A percentile compares a stretch with the other conserved stretches of the same genome.
Evolutionary conservation across 2,113 vertebrate species (phyloP).

Genomic region (Ochotona curzoniae): DNA sequence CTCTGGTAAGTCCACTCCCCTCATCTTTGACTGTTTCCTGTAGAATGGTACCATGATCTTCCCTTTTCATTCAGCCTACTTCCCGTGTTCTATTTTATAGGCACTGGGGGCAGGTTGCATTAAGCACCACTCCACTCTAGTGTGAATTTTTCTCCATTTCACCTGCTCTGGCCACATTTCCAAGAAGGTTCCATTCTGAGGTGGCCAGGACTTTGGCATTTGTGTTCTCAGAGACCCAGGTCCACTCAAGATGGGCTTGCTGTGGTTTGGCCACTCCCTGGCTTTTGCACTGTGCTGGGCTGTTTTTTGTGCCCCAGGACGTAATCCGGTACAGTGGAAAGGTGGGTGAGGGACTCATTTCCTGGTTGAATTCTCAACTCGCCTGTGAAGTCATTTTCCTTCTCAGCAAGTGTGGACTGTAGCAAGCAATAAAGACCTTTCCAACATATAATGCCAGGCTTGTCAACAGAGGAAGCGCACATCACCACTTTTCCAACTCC

Average conservation of each 20-base stretch:
- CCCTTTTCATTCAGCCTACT: neutral
- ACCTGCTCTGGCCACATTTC: neutral
- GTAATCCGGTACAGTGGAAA: constrained; percentile 88
- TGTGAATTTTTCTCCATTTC: neutral
- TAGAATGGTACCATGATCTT: neutral
- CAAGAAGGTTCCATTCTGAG: neutral
- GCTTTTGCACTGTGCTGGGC: constrained; percentile 5
- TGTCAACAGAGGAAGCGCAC: constrained; percentile 79
- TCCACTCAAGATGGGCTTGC: neutral
- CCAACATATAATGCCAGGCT: constrained; percentile 71
- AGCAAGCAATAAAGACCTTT: constrained; percentile 76
- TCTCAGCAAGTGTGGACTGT: constrained; percentile 88
- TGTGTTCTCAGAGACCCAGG: neutral
- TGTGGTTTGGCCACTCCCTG: too few species aligned
- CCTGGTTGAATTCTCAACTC: constrained; percentile 89
- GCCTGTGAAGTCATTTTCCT: constrained; percentile 92
- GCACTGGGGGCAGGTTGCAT: neutral
- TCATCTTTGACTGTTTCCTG: too few species aligned
- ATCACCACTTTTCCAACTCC: constrained; percentile 66
- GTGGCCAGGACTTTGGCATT: neutral
- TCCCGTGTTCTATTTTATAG: neutral
- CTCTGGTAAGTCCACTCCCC: neutral
- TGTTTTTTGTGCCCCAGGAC: constrained; percentile 84
- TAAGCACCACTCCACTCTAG: neutral
- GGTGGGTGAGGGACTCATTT: constrained; percentile 86